Percentiles rank a stretch among this genome's conserved stretches.
Conservation (phyloP, 2,113 vertebrate species). For the Cavia porcellus region DNA sequence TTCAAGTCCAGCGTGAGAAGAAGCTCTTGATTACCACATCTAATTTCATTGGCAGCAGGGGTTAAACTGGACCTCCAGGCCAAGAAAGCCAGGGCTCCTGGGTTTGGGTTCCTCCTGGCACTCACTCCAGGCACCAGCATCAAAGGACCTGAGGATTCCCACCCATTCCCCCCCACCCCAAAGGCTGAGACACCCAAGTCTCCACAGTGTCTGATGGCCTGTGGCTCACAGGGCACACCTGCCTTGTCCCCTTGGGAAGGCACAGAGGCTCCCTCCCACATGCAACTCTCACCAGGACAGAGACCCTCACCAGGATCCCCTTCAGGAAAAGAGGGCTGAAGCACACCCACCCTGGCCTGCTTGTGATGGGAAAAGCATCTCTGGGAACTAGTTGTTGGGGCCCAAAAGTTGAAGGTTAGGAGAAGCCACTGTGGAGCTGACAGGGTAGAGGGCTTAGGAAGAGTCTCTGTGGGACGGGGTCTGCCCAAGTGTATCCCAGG, state of each 20-base stretch:
- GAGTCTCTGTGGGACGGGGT: too few species aligned
- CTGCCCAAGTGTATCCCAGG: background rate
- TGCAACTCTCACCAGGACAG: too few species aligned
- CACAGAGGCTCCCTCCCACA: background rate
- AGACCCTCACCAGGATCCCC: background rate
- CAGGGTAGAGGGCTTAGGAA: background rate
- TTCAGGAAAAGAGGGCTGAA: background rate
- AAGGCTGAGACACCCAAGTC: background rate
- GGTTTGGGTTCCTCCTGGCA: background rate
- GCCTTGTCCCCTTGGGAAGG: too few species aligned
- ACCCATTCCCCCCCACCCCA: background rate
- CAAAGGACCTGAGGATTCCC: background rate
- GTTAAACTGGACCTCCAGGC: background rate
- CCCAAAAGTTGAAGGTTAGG: background rate
- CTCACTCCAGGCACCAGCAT: background rate
- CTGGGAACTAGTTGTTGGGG: background rate
- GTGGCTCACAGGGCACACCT: too few species aligned
- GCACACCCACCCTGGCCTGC: background rate
- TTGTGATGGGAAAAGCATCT: background rate
- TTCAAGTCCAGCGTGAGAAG: background rate
- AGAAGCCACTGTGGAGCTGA: background rate
- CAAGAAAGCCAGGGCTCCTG: background rate
- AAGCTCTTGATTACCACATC: background rate
- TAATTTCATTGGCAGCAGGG: background rate
- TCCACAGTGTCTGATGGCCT: fast-evolving